phyloP scores from a whole-genome alignment of 2,888 invertebrate species.

The Scaptomyza flava region DNA sequence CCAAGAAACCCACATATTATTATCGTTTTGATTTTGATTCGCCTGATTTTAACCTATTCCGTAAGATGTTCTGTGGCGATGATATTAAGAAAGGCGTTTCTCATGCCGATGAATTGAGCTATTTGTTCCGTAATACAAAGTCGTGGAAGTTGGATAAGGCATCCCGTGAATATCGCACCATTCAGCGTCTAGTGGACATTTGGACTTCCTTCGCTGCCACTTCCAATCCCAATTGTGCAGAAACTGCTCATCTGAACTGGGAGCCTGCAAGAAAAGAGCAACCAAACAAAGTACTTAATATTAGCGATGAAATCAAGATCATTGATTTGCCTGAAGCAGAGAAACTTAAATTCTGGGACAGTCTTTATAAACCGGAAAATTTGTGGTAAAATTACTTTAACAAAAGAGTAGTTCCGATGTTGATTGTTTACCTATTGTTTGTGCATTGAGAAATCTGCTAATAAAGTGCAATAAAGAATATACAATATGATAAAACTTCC shows the following conservation, averaged over 20 bases:
- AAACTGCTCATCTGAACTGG: constrained; percentile 63
- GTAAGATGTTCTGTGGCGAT: constrained; percentile 70
- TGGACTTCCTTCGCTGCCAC: constrained; percentile 76
- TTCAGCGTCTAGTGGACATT: constrained; percentile 76
- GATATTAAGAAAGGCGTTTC: constrained; percentile 69
- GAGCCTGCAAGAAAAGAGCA: constrained; percentile 47
- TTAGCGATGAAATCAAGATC: constrained; percentile 65
- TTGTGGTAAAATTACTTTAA: constrained; percentile 33
- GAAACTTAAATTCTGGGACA: constrained; percentile 73
- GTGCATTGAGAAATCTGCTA: neutral
- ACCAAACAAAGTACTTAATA: constrained; percentile 71
- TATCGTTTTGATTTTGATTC: constrained; percentile 82
- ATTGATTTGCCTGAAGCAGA: constrained; percentile 75
- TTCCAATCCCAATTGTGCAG: constrained; percentile 75
- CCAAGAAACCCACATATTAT: constrained; percentile 71
- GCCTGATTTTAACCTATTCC: constrained; percentile 72
- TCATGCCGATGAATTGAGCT: constrained; percentile 81
- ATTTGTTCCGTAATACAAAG: constrained; percentile 68
- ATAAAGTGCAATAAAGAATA: neutral
- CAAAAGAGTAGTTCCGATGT: no score
- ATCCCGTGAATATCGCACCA: constrained; percentile 72
- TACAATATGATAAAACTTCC: no score
- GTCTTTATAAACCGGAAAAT: constrained; percentile 59
- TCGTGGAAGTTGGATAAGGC: constrained; percentile 58
- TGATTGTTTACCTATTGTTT: no score